phyloP scores from a whole-genome alignment of 2,113 vertebrate species.

The Neotoma lepida region DNA sequence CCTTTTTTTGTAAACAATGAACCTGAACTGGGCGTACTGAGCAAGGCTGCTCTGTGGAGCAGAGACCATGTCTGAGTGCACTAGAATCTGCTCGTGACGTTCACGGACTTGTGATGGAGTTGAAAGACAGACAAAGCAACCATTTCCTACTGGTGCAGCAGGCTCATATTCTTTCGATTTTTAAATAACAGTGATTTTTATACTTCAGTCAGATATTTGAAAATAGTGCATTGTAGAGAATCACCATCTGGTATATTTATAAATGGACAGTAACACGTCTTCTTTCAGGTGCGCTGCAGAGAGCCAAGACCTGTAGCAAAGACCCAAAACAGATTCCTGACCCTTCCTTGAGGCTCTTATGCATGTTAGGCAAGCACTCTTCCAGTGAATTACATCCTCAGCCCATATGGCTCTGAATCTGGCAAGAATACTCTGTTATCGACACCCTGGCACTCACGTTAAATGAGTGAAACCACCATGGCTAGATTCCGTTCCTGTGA shows the following conservation, averaged over 20 bases:
- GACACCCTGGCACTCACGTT: not conserved
- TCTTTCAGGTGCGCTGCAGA: not conserved
- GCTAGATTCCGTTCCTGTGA: not conserved
- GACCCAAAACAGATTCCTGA: too few species aligned
- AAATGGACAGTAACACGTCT: not conserved
- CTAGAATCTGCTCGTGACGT: not conserved
- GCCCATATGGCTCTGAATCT: rapidly evolving
- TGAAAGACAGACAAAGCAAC: not conserved
- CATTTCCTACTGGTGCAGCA: not conserved
- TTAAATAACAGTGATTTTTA: not conserved
- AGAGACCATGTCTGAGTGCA: too few species aligned
- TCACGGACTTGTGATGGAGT: not conserved
- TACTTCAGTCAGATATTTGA: not conserved
- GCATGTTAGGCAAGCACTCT: not conserved
- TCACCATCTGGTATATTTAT: not conserved
- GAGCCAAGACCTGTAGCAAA: not conserved
- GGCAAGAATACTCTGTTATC: not conserved
- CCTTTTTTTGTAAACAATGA: not conserved
- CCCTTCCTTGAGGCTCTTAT: not conserved
- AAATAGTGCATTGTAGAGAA: not conserved
- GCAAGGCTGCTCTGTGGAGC: not conserved
- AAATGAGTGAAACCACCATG: not conserved
- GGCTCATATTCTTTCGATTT: conserved; percentile 13
- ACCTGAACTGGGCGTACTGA: not conserved
- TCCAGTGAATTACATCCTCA: not conserved